These are phyloP conservation scores for Henricia sp. DNA, from an alignment of 53 echinoderm and acorn worm species.

Conservation along the genomic window DNA sequence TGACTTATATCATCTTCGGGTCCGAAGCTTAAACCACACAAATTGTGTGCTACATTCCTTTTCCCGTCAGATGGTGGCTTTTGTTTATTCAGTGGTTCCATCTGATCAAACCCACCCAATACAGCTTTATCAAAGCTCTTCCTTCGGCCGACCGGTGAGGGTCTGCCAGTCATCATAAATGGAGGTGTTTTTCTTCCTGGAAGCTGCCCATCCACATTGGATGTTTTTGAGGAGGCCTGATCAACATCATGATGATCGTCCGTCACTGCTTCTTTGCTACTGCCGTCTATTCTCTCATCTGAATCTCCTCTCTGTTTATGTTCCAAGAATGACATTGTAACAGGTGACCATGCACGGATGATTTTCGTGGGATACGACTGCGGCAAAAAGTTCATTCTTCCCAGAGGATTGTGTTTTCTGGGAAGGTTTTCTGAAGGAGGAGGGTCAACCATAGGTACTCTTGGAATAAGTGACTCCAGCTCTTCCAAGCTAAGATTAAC, in stretches of 20 bases:
- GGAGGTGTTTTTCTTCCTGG: conserved; percentile 49
- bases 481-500: conserved; percentile 38
- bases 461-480: conserved; percentile 47
- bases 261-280: neutral
- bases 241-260: too few relatives aligned
- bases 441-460: conserved; percentile 46
- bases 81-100: neutral
- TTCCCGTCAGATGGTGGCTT: too few relatives aligned
- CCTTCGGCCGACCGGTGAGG: conserved; percentile 17
- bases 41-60: neutral
- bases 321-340: conserved; percentile 19
- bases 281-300: neutral
- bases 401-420: conserved; percentile 25
- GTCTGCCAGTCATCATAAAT: conserved; percentile 49
- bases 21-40: neutral
- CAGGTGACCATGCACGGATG: conserved; percentile 33
- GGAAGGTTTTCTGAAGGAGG: conserved; percentile 30
- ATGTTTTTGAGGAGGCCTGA: neutral
- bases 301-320: conserved; percentile 4
- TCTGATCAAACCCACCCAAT: neutral
- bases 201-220: neutral
- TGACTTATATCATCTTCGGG: neutral
- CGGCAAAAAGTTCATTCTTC: conserved; percentile 25
- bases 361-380: conserved; percentile 14
- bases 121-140: conserved; percentile 54